Percentiles rank a stretch among this genome's conserved stretches.
Conservation (phyloP, 2,888 invertebrate genomes). For the Sarcophaga rosellei region DNA sequence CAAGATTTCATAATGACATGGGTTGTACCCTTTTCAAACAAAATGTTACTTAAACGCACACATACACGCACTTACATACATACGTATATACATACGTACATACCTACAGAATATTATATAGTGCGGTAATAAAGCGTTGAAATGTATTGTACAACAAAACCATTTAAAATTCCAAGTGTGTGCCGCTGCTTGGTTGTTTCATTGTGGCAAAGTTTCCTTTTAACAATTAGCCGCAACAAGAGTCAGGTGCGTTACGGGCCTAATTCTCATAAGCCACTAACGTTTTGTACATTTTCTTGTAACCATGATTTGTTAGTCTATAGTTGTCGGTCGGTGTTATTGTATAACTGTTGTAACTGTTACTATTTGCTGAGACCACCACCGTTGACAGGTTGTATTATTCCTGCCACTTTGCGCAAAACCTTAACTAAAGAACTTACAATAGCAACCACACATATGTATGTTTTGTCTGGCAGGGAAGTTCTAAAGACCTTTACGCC, state of each 20-base stretch:
- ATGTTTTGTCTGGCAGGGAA: conserved; percentile 23
- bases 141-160: conserved; percentile 34
- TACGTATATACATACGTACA: neutral
- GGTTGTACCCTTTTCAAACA: conserved; percentile 67
- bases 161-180: conserved; percentile 60
- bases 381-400: conserved; percentile 63
- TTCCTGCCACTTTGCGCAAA: conserved; percentile 25
- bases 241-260: conserved; percentile 64
- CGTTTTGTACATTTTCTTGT: conserved; percentile 27
- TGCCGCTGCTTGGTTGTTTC: conserved; percentile 26
- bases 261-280: conserved; percentile 27
- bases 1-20: conserved; percentile 65
- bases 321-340: conserved; percentile 40
- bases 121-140: conserved; percentile 61
- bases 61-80: neutral
- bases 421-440: conserved; percentile 9
- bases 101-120: neutral
- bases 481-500: conserved; percentile 7
- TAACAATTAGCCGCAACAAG: conserved; percentile 64
- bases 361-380: conserved; percentile 45
- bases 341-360: no score
- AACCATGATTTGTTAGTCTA: conserved; percentile 60
- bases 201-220: conserved; percentile 66
- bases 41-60: conserved; percentile 28
- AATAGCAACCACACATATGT: conserved; percentile 28